Base-by-base conservation (phyloP, 2,113 vertebrate species). In the Anolis sagrei region DNA sequence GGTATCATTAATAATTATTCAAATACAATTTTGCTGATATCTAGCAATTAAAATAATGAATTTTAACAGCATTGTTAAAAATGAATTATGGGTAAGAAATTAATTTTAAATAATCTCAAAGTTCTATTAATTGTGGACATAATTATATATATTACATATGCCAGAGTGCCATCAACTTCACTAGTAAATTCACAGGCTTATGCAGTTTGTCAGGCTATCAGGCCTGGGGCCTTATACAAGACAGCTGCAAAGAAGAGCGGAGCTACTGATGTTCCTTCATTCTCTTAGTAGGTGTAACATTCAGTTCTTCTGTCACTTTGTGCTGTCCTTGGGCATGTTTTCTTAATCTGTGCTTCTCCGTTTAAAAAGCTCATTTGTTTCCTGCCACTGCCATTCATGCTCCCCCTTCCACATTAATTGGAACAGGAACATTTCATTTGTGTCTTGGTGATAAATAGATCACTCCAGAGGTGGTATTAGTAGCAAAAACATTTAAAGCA, bases 401-500 rank as follows among this genome's bases (percentile, higher is more conserved):
- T 49, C 72, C 7, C 0, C 0, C 82, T 25, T 49, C 4, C 44
- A 77, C 61, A 5, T 86, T 86, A 69, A 69, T 90, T 36, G 87
- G 72, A 89, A 74, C 48, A 89, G 34, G n/a, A 83, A 80, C 32
- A 78, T 89, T 84, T 62, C 61, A 76, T 48, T 66, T 70, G 32
- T 27, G 64, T 62, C 0, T 0, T 83, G 61, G 16, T 73, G 62
- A 72, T 85, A 39, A 74, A 73, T 81, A 49, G 44, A 58, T 61
- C 27, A 73, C 32, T 88, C 70, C 49, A n/a, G n/a, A 80, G 85
- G 76, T n/a, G 87, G 39, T 2, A 84, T 81, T 64, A 6, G 29
- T 39, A 19, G 58, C 23, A 49, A 5, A 44, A 21, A 29, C 66
- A 34, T 90, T n/a, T 21, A 2, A 79, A 39, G 62, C 32, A 58